Base-by-base conservation (phyloP, 2,113 vertebrate species). In the Apistogramma diplotaenia region DNA sequence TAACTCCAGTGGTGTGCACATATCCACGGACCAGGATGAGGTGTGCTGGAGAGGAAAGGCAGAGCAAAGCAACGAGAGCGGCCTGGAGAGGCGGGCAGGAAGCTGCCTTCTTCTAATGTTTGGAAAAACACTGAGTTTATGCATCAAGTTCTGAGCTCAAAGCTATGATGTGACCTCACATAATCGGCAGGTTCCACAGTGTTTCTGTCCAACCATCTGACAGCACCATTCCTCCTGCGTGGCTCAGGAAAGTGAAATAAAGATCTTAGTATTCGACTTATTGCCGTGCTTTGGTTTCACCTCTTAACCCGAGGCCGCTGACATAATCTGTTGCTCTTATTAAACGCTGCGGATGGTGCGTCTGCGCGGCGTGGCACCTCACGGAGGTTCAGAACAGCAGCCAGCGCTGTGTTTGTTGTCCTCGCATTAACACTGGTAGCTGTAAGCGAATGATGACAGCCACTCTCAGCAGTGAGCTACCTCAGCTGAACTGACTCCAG, bases 1-100 rank as follows among this genome's bases (percentile, higher is more conserved):
- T 91, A 90, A 92, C 91, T 87, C 29, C 18, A 65, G 62, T 67
- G 87, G 89, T 90, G 87, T 93, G 89, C 89, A 92, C 79, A 90
- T 84, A 89, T 81, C 85, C 74, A 13, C 19, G 55, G 78, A 83
- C 8, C 57, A 59, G 78, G 71, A 76, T 37, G 86, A 87, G 79
- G 79, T 67, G 87, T 71, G 75, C 79, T 11, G 57, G 76, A 4
- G 27, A 74, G 73, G 37, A 51, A 57, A 74, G 81, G 62, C 82
- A 80, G 13, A 80, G 73, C 61, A 62, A 74, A 60, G 78, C 82
- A 82, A 86, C 76, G 85, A 82, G 77, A 76, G 84, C 54, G 78
- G 83, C 85, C 89, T 89, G 80, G 86, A 87, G 65, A 84, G 49
- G 53, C 76, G 82, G 73, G 80, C 54, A 62, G 74, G 21, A 54